Evolutionary conservation across 2,888 invertebrate genomes (phyloP).

Genomic region (Tortricodes alternella): DNA sequence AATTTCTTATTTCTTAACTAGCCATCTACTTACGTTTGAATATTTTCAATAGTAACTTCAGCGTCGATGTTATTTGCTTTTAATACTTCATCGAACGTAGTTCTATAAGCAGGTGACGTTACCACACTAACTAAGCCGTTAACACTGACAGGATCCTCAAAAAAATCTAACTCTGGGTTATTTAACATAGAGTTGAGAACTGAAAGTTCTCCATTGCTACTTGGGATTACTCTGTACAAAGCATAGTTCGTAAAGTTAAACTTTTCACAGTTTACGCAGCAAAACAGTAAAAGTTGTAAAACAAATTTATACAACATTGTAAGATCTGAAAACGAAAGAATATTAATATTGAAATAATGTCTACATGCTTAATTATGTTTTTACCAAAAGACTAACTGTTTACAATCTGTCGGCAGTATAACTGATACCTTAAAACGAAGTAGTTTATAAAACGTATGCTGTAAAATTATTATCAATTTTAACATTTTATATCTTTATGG

Average conservation of each 20-base stretch:
- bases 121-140: constrained; percentile 45
- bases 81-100: constrained; percentile 45
- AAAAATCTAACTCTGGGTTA: constrained; percentile 29
- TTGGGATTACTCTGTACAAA: constrained; percentile 60
- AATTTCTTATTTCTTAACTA: no score
- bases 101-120: constrained; percentile 54
- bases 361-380: no score
- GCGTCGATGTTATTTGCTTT: constrained; percentile 37
- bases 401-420: not conserved
- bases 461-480: constrained; percentile 37
- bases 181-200: constrained; percentile 42
- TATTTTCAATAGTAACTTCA: constrained; percentile 48
- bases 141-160: constrained; percentile 31
- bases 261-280: constrained; percentile 31
- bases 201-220: constrained; percentile 46
- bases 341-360: not conserved
- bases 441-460: not conserved
- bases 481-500: constrained; percentile 35
- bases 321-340: not conserved
- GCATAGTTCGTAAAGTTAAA: constrained; percentile 53
- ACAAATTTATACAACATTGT: constrained; percentile 14
- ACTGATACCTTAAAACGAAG: not conserved
- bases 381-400: constrained; percentile 16
- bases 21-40: constrained; percentile 25
- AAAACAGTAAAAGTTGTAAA: constrained; percentile 2